phyloP scores from a whole-genome alignment of 2,113 vertebrate species.

The Penelope pileata region DNA sequence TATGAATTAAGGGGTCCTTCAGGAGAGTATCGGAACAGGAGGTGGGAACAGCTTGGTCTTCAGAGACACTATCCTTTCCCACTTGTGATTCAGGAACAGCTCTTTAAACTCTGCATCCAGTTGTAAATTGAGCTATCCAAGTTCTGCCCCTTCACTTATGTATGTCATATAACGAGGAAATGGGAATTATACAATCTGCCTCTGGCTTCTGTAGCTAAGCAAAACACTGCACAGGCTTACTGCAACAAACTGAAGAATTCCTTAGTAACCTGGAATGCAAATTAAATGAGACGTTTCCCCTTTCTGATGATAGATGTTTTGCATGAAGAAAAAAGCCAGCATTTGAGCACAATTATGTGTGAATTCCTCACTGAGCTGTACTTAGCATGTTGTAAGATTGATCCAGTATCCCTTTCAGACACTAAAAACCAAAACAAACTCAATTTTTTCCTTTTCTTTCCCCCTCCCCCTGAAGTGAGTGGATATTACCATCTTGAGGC shows the following conservation, averaged over 20 bases:
- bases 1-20: neutral
- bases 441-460: neutral
- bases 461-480: neutral
- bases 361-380: neutral
- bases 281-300: constrained; percentile 44
- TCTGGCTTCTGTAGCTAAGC: constrained; percentile 65
- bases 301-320: constrained; percentile 42
- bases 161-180: constrained; percentile 52
- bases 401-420: constrained; percentile 27
- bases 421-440: constrained; percentile 37
- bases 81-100: neutral
- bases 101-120: neutral
- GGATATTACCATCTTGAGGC: constrained; percentile 12
- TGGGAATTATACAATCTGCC: constrained; percentile 33
- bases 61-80: neutral
- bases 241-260: constrained; percentile 55
- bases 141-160: constrained; percentile 4
- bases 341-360: neutral
- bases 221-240: constrained; percentile 49
- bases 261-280: constrained; percentile 66
- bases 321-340: neutral
- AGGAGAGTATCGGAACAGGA: neutral
- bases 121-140: neutral
- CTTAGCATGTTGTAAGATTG: neutral
- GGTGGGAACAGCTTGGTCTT: neutral